phyloP scores from a whole-genome alignment of 2,113 vertebrate genomes.

The Paradoxurus hermaphroditus region DNA sequence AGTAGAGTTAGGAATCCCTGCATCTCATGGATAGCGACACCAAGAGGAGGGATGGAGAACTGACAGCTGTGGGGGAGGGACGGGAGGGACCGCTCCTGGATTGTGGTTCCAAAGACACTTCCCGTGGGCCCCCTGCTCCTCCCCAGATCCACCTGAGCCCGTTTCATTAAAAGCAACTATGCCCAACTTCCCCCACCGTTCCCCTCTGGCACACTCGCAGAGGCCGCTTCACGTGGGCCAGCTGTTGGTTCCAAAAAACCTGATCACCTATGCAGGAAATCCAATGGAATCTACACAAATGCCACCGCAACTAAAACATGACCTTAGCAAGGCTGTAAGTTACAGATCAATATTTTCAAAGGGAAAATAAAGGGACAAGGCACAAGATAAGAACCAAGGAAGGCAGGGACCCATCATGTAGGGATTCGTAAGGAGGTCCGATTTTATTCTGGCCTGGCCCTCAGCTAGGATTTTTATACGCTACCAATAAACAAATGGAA shows the following conservation, averaged over 20 bases:
- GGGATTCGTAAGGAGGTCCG: no score
- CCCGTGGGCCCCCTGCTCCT: not conserved
- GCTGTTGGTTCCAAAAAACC: not conserved
- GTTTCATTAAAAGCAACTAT: not conserved
- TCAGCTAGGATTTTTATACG: no score
- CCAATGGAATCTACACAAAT: not conserved
- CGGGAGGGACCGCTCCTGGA: not conserved
- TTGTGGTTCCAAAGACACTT: not conserved
- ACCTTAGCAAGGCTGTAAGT: not conserved
- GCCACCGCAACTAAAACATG: not conserved
- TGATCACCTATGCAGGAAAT: not conserved
- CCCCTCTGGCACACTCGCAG: not conserved
- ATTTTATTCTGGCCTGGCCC: no score
- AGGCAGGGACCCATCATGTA: no score
- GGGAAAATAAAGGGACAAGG: no score
- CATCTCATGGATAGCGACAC: not conserved
- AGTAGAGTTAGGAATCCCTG: not conserved
- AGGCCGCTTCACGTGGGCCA: not conserved
- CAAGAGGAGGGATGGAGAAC: not conserved
- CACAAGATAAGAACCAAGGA: no score
- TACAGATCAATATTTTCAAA: not conserved
- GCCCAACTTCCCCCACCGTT: not conserved
- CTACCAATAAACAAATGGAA: not conserved
- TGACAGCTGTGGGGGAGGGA: not conserved
- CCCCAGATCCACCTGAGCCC: not conserved